These are phyloP conservation scores for Hylaeus volcanicus DNA, from an alignment of 1,140 invertebrate species.

Conservation along the genomic window DNA sequence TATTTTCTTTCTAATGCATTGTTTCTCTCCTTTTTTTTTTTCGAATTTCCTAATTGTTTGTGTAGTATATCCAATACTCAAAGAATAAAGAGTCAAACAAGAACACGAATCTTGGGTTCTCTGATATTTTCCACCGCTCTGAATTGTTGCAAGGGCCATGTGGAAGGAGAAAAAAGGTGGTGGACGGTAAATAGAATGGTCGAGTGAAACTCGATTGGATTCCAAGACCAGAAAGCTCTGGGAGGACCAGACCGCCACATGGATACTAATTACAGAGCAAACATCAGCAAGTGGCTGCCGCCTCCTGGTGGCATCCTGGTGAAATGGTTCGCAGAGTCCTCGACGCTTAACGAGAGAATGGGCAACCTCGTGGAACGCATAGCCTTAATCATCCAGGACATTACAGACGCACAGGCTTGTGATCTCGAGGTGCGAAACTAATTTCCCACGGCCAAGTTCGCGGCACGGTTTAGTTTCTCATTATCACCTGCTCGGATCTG, in stretches of 20 bases:
- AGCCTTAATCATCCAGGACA: slow-evolving; percentile 56
- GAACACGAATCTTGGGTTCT: too few relatives aligned
- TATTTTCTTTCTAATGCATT: too few relatives aligned
- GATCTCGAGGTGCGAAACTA: slow-evolving; percentile 55
- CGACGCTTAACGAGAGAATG: slow-evolving; percentile 51
- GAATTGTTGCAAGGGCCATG: too few relatives aligned
- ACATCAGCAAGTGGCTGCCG: slow-evolving; percentile 69
- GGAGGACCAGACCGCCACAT: slow-evolving; percentile 19
- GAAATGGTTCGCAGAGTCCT: slow-evolving; percentile 60
- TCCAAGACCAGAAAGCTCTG: neutral
- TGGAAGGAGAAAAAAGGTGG: too few relatives aligned
- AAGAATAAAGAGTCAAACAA: too few relatives aligned
- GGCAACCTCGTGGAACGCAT: slow-evolving; percentile 51
- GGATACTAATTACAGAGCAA: slow-evolving; percentile 69
- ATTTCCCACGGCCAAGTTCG: neutral
- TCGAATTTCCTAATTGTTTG: too few relatives aligned
- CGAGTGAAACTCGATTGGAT: neutral
- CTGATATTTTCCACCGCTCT: too few relatives aligned
- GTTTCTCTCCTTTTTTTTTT: too few relatives aligned
- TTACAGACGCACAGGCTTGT: slow-evolving; percentile 44
- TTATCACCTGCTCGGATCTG: neutral
- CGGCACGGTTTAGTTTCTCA: slow-evolving; percentile 7
- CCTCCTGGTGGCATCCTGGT: slow-evolving; percentile 43
- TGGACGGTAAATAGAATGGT: neutral
- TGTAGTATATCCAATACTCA: too few relatives aligned